Conservation (phyloP, 1,140 invertebrate genomes). For the Drosophila asahinai region DNA sequence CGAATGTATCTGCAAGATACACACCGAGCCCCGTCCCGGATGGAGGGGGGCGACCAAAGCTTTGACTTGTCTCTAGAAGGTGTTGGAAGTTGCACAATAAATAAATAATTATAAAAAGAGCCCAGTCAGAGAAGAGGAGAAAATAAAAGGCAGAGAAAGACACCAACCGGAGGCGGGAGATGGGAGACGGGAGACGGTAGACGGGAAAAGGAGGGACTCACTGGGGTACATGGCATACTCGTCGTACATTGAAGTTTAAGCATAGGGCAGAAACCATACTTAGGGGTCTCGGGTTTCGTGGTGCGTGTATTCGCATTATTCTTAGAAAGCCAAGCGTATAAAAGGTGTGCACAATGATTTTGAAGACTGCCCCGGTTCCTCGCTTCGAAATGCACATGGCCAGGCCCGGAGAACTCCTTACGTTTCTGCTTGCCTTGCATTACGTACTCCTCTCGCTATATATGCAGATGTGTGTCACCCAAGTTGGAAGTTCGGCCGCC, state of each 20-base stretch:
- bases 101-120: conserved; percentile 83
- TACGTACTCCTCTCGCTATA: conserved; percentile 8
- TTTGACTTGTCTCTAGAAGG: conserved; percentile 84
- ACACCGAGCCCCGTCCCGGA: conserved; percentile 11
- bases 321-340: conserved; percentile 82
- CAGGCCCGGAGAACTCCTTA: conserved; percentile 16
- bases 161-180: neutral
- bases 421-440: conserved; percentile 21
- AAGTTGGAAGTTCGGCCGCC: conserved; percentile 3
- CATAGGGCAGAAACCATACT: conserved; percentile 83
- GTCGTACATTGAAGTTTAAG: conserved; percentile 76
- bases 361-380: conserved; percentile 48
- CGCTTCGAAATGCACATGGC: conserved; percentile 17
- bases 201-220: neutral
- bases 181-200: neutral
- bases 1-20: conserved; percentile 59
- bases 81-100: conserved; percentile 85
- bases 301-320: conserved; percentile 81
- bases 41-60: conserved; percentile 48
- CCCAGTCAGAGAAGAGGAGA: conserved; percentile 24
- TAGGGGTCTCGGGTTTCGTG: conserved; percentile 77
- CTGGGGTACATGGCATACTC: conserved; percentile 57
- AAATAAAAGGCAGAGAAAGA: conserved; percentile 19
- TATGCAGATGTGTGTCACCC: conserved; percentile 46
- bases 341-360: conserved; percentile 82